Conservation (phyloP, 2,797 vertebrate genomes). For the Sebastes nivosus region DNA sequence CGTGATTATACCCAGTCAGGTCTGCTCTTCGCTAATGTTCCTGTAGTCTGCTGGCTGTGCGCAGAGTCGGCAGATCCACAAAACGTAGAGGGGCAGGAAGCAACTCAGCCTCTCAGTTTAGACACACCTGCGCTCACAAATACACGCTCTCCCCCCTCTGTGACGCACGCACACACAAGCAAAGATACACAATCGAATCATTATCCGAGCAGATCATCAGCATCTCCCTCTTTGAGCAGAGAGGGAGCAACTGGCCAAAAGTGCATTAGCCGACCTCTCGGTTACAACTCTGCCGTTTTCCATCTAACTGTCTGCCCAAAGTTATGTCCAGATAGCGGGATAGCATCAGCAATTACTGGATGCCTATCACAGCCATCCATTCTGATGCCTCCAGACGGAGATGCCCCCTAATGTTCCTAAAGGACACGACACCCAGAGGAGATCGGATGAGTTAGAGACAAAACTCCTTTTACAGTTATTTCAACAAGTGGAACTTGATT, state of each 20-base stretch:
- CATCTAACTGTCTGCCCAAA: constrained; percentile 38
- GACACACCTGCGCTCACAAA: constrained; percentile 40
- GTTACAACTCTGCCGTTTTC: constrained; percentile 45
- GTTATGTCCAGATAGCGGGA: constrained; percentile 50
- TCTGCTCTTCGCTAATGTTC: constrained; percentile 36
- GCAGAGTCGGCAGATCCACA: constrained; percentile 50
- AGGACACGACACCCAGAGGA: constrained; percentile 23
- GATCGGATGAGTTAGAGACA: background rate
- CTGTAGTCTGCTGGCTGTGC: constrained; percentile 40
- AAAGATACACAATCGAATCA: constrained; percentile 43
- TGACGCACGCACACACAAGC: constrained; percentile 12
- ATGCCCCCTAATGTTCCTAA: constrained; percentile 58
- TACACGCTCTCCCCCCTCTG: background rate
- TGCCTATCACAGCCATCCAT: constrained; percentile 59
- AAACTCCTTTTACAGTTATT: background rate
- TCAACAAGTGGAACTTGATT: constrained; percentile 1
- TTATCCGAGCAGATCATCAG: constrained; percentile 27
- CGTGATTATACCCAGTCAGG: constrained; percentile 51
- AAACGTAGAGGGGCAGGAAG: constrained; percentile 1
- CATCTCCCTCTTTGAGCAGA: constrained; percentile 15
- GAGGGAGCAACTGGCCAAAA: constrained; percentile 20
- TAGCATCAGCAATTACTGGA: constrained; percentile 78
- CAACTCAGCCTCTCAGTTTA: constrained; percentile 31
- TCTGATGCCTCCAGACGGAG: constrained; percentile 56
- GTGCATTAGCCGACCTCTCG: constrained; percentile 64